Evolutionary conservation across 2,888 invertebrate genomes (phyloP).

Genomic region (Drosophila siamana): DNA sequence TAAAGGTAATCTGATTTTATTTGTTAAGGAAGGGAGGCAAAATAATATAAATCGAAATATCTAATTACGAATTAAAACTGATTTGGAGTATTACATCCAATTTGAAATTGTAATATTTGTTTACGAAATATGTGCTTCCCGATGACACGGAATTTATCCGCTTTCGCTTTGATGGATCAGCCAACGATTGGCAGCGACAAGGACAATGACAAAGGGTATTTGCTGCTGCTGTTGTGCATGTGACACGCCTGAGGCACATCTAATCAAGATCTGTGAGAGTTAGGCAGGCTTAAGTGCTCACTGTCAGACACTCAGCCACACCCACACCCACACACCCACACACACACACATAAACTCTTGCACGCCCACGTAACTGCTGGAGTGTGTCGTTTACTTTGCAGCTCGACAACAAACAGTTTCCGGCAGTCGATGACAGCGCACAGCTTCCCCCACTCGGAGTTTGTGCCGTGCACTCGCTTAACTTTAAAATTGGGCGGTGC

Average conservation of each 20-base stretch:
- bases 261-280: constrained; percentile 64
- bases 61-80: background rate
- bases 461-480: background rate
- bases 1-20: constrained; percentile 13
- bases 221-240: constrained; percentile 18
- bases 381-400: constrained; percentile 38
- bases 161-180: constrained; percentile 21
- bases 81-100: background rate
- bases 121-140: background rate
- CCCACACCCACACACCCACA: constrained; percentile 10
- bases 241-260: constrained; percentile 54
- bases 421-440: constrained; percentile 38
- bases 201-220: constrained; percentile 22
- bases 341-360: background rate
- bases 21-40: background rate
- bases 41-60: background rate
- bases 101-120: constrained; percentile 11
- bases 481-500: constrained; percentile 22
- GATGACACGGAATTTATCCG: constrained; percentile 3
- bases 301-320: constrained; percentile 25
- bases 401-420: constrained; percentile 54
- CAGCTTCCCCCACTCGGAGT: background rate
- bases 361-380: constrained; percentile 13
- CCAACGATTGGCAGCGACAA: constrained; percentile 10
- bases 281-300: constrained; percentile 55